Base-by-base conservation (phyloP, 2,888 invertebrate species). In the Ophioninae sp. region DNA sequence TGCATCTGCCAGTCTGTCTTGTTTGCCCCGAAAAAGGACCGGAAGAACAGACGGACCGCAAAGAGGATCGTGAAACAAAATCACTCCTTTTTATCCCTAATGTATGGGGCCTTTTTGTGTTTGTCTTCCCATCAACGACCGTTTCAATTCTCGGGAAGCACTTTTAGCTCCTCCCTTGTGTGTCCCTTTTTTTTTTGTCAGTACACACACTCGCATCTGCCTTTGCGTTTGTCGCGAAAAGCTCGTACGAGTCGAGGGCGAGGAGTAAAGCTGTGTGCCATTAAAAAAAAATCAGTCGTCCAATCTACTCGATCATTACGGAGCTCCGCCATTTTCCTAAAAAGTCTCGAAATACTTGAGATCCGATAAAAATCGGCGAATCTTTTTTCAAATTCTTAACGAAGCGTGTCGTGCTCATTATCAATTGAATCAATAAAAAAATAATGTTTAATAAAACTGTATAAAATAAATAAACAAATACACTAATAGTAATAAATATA, bases 1-100 rank as follows among this genome's bases (percentile, higher is more conserved):
- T 72, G 84, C 84, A 84, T 84, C 84, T 84, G 84, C 78, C 68
- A 20, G 10, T 7, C 41, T 23, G 62, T 70, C 82, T 82, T 79
- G 81, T 81, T 84, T 84, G 75, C 78, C 23, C 56, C 50, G 41
- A 23, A 50, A 75, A 72, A 64, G 73, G 59, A 57, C 65, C 79
- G 59, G 79, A 78, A 78, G 70, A 61, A 20, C 8, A 21, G 76
- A 23, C 50, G 44, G 65, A 57, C 68, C 61, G 69, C 39, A 56
- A 68, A 39, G 72, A 68, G 57, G 39, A 67, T 23, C 75, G 70
- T 62, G 77, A 81, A 81, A 84, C 83, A 75, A 81, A 81, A 78
- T 81, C 78, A 74, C 81, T 75, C 30, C 64, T 41, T 72, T 75
- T 78, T 77, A 64, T 69, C 23, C 64, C 64, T 65, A 65, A 83